Base-by-base conservation (phyloP, 2,797 vertebrate species). In the Aldrovandia affinis region DNA sequence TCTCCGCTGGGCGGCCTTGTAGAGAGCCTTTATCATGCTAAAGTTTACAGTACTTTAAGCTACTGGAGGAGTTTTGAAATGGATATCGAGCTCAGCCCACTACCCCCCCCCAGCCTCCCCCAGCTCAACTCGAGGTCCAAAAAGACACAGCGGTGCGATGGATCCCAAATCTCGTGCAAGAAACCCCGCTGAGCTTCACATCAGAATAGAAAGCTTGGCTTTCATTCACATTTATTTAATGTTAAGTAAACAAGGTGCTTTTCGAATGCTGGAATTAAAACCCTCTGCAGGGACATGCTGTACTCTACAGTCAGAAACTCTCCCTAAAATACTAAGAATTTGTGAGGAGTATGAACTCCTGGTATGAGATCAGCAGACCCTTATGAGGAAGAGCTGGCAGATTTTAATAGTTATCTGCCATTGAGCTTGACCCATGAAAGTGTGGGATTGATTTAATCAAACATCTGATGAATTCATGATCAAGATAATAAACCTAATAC, bases 21-120 rank as follows among this genome's bases (percentile, higher is more conserved):
- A 30, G 30, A 78, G n/a, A 12, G 39, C 20, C 54, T 59, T 83
- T 84, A 80, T 84, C 77, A 84, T 84, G 83, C 59, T 63, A 81
- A 61, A 68, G 22, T 83, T 79, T 80, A 80, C 83, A 84, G 61
- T 80, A 36, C 55, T 52, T 65, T 80, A 80, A 84, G 59, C 55
- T 79, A 30, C 33, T 33, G 10, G 28, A 6, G 22, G 78, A 61
- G 42, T 39, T 70, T 78, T 80, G 36, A 84, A 84, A 52, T 84
- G 77, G 77, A 84, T 30, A 80, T 83, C 6, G 1, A 25, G n/a
- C n/a, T n/a, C n/a, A n/a, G n/a, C n/a, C n/a, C n/a, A n/a, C n/a
- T n/a, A n/a, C n/a, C n/a, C n/a, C n/a, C n/a, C n/a, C n/a, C n/a
- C n/a, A n/a, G n/a, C n/a, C n/a, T n/a, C n/a, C n/a, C n/a, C n/a